Base-by-base conservation (phyloP, 2,797 vertebrate genomes). In the Odontamblyopus rebecca region DNA sequence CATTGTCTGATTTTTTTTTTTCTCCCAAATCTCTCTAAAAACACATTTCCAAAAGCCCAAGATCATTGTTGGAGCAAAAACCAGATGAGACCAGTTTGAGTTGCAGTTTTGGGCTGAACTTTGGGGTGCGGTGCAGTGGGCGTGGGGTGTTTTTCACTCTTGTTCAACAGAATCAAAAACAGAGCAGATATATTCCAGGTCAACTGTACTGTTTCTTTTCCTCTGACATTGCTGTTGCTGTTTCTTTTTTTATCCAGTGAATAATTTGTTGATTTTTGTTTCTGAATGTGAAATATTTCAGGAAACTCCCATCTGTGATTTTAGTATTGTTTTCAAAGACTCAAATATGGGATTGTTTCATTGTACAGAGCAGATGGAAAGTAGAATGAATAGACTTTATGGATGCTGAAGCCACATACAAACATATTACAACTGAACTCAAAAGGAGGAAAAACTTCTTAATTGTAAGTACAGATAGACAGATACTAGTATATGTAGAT, bases 251-350 rank as follows among this genome's bases (percentile, higher is more conserved):
- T 92, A 87, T 74, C 76, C 74, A 75, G 93, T 94, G 77, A 93
- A 93, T 94, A 79, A 93, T 93, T 93, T 92, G 88, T 90, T 86
- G 76, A 76, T 91, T 79, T 88, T 83, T 81, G 81, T 79, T 85
- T 90, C 91, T 90, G 86, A 86, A 80, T 71, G 81, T 73, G 93
- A 77, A 94, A 94, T 93, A 93, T 93, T 94, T 94, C 82, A 94
- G 85, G 61, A 87, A 77, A 38, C 53, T 70, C 86, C 89, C 83
- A 89, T 90, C 84, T 90, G 82, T 76, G 84, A 76, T 86, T 76
- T 86, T 67, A 70, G 78, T 70, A 69, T 90, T 85, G 63, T 72
- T 78, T 87, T 57, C 50, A 61, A 61, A 80, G 48, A 82, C 67
- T 78, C 51, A 74, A 72, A 81, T 63, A 29, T 54, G 54, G 65